Percentiles rank a stretch among this genome's conserved stretches.
Conservation (phyloP, 1,140 invertebrate genomes). For the Drosophila santomea region DNA sequence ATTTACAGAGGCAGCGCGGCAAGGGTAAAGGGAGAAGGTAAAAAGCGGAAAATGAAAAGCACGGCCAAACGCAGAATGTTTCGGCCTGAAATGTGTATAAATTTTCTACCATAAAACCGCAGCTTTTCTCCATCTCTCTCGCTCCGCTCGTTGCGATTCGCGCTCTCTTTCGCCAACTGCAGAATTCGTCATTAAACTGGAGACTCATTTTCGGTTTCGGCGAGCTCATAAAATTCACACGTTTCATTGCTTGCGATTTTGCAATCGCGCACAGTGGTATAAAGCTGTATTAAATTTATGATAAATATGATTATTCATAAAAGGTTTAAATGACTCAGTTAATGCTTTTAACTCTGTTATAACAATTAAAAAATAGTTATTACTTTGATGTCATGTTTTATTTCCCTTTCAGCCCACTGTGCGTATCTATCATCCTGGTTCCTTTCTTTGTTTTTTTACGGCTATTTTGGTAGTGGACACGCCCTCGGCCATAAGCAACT, state of each 20-base stretch:
- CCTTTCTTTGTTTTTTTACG: conserved; percentile 20
- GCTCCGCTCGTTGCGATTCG: not conserved
- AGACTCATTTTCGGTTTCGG: conserved; percentile 60
- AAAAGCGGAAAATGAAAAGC: conserved; percentile 58
- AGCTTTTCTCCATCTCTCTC: not conserved
- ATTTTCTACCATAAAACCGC: conserved; percentile 7
- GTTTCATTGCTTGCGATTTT: conserved; percentile 28
- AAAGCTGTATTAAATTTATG: not conserved
- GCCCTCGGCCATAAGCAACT: conserved; percentile 31
- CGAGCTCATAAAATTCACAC: conserved; percentile 67
- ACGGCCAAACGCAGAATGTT: conserved; percentile 14
- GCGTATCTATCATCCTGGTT: not conserved
- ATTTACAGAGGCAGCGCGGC: conserved; percentile 23
- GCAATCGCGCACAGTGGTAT: conserved; percentile 20
- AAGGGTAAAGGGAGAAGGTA: not conserved
- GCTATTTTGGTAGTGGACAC: conserved; percentile 19
- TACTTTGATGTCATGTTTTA: too few relatives aligned
- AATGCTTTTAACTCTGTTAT: too few relatives aligned
- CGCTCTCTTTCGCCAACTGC: conserved; percentile 5
- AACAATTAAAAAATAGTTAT: too few relatives aligned
- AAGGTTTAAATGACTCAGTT: not conserved
- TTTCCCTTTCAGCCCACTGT: conserved; percentile 9
- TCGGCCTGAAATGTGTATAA: not conserved
- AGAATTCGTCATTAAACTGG: conserved; percentile 58
- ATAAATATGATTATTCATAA: not conserved